A percentile compares a stretch with the other conserved stretches of the same genome.
phyloP scores from a whole-genome alignment of 2,113 vertebrate genomes.

The Petrocephalus zakoni region DNA sequence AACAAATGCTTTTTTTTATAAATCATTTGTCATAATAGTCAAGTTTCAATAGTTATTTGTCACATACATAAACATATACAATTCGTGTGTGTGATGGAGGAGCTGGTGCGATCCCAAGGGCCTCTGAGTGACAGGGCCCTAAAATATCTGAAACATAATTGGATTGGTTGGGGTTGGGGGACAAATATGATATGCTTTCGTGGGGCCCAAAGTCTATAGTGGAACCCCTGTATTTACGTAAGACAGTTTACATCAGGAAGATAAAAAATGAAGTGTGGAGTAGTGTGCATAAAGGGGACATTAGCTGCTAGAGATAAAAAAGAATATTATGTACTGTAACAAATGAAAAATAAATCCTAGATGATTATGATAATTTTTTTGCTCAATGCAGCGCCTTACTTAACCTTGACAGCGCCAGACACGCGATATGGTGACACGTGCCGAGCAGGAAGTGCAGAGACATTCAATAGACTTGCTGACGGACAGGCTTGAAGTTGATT shows the following conservation, averaged over 20 bases:
- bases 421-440: not conserved
- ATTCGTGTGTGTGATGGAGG: not conserved
- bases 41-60: not conserved
- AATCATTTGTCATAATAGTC: not conserved
- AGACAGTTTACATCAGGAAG: not conserved
- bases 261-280: not conserved
- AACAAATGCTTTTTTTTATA: not conserved
- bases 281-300: not conserved
- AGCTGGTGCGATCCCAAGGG: no score
- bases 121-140: no score
- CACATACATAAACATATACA: not conserved
- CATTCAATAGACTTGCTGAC: not conserved
- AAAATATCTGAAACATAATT: no score
- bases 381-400: not conserved
- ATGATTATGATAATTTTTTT: not conserved
- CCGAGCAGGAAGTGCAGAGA: not conserved
- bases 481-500: not conserved
- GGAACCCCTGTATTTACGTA: not conserved
- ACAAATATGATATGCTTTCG: no score
- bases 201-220: no score
- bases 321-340: not conserved
- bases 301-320: not conserved
- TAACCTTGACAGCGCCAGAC: not conserved
- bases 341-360: not conserved
- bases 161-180: no score